Evolutionary conservation across 2,113 vertebrate species (phyloP).

Genomic region (Pitta sordida): DNA sequence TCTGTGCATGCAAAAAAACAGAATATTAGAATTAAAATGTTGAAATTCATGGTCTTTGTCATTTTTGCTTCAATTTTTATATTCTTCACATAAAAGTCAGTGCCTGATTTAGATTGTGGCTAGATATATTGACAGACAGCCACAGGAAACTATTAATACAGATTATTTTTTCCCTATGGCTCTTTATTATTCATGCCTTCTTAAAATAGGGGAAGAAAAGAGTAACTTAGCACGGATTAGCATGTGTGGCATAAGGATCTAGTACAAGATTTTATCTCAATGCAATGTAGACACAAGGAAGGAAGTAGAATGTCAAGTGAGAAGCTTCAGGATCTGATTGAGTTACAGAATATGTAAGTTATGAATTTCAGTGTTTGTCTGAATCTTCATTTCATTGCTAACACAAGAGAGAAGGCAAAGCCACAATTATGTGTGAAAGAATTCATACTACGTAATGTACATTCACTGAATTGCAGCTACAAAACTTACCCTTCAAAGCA

Average conservation of each 20-base stretch:
- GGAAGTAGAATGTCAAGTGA: background rate
- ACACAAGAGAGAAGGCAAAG: background rate
- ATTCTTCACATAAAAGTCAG: background rate
- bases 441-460: background rate
- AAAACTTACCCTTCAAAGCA: background rate
- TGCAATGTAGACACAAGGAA: background rate
- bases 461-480: background rate
- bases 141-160: slow-evolving; percentile 20
- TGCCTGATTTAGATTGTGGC: background rate
- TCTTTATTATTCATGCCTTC: background rate
- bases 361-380: background rate
- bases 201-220: background rate
- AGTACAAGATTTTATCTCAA: background rate
- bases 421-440: background rate
- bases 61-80: slow-evolving; percentile 1
- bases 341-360: background rate
- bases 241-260: background rate
- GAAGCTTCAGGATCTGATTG: background rate
- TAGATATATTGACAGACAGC: slow-evolving; percentile 7
- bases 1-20: background rate
- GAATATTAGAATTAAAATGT: background rate
- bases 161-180: background rate
- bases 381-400: background rate
- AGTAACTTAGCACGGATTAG: background rate
- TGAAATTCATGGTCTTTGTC: background rate